Conservation (phyloP, 2,113 vertebrate species). For the Oncorhynchus nerka region DNA sequence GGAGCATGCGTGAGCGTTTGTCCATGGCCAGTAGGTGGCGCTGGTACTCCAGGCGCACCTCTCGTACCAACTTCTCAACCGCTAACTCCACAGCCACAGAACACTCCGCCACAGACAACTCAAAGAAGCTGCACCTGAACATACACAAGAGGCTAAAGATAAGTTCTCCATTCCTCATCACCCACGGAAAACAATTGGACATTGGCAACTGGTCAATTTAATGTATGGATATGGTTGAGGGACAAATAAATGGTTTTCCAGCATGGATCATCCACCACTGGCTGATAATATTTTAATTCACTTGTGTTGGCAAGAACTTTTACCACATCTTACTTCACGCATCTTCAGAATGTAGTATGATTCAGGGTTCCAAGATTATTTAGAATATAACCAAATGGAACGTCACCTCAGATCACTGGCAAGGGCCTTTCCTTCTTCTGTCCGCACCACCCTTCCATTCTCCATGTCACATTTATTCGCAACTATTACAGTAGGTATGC, state of each 20-base stretch:
- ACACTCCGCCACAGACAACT: constrained; percentile 54
- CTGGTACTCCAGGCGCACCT: constrained; percentile 45
- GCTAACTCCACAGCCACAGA: constrained; percentile 38
- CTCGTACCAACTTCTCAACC: constrained; percentile 37
- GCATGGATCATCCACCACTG: too few relatives aligned
- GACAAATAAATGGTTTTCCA: too few relatives aligned
- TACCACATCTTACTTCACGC: too few relatives aligned
- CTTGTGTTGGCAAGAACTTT: too few relatives aligned
- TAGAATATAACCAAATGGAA: background rate
- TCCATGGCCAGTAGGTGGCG: constrained; percentile 47
- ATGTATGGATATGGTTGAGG: too few relatives aligned
- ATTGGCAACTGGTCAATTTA: background rate
- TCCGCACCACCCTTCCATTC: constrained; percentile 47
- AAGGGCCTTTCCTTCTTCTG: constrained; percentile 50
- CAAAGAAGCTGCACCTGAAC: constrained; percentile 49
- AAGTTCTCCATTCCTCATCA: background rate
- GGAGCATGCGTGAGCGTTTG: constrained; percentile 50
- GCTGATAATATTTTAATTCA: too few relatives aligned
- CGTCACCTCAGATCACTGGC: constrained; percentile 48
- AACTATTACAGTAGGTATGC: constrained; percentile 49
- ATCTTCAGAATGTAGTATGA: too few relatives aligned
- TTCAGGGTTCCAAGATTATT: too few relatives aligned
- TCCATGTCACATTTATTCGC: constrained; percentile 57
- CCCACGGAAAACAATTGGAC: background rate
- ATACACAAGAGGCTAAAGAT: background rate